Evolutionary conservation across 2,113 vertebrate genomes (phyloP).

Genomic region (Litocranius walleri): DNA sequence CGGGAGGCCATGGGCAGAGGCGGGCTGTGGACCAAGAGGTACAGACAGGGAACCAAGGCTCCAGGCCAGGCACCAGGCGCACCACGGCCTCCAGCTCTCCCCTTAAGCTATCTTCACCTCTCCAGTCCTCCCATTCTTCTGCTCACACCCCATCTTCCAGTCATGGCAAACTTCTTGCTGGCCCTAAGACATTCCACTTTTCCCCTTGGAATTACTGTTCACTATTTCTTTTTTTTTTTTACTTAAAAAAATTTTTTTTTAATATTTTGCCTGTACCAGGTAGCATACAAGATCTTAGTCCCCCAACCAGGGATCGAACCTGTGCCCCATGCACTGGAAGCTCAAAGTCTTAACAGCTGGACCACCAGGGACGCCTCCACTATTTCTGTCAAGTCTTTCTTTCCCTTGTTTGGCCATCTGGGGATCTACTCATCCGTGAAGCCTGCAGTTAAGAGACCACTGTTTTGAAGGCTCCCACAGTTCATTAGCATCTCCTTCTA

Average conservation of each 20-base stretch:
- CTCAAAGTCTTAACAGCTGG: not conserved
- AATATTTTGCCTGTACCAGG: not conserved
- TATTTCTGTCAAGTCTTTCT: not conserved
- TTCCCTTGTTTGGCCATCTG: not conserved
- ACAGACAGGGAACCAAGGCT: not conserved
- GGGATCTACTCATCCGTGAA: not conserved
- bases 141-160: not conserved
- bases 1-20: not conserved
- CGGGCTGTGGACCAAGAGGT: fast-evolving
- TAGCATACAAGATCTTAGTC: not conserved
- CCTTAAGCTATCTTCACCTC: not conserved
- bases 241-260: not conserved
- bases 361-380: not conserved
- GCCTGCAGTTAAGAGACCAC: not conserved
- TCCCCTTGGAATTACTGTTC: too few species aligned
- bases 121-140: not conserved
- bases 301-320: not conserved
- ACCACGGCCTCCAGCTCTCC: not conserved
- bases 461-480: not conserved
- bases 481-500: not conserved
- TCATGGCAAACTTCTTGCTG: not conserved
- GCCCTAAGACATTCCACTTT: not conserved
- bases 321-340: not conserved
- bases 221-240: not conserved
- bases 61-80: not conserved